These are phyloP conservation scores for Onthophagus sagittarius DNA, from an alignment of 2,888 invertebrate genomes.

Conservation along the genomic window DNA sequence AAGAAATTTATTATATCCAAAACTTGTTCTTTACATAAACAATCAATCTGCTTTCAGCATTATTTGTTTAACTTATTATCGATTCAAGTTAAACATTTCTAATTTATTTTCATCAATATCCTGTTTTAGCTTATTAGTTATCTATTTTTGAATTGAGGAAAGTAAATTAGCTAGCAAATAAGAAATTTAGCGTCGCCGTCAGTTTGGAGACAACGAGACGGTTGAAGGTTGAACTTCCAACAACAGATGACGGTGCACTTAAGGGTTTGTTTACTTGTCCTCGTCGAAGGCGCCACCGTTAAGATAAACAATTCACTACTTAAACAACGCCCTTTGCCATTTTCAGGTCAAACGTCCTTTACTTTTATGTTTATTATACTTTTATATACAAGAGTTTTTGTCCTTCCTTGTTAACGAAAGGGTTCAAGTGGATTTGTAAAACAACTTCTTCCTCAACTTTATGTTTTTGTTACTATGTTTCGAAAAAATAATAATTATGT, in stretches of 20 bases:
- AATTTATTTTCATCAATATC: not conserved
- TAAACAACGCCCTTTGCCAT: conserved; percentile 2
- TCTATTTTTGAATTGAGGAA: not conserved
- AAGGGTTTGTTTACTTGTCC: conserved; percentile 26
- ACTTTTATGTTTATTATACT: not conserved
- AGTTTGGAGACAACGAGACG: not conserved
- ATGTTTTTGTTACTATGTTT: not conserved
- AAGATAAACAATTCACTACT: conserved; percentile 26
- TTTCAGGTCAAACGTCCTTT: not conserved
- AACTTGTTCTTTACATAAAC: too few relatives aligned
- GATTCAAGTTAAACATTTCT: not conserved
- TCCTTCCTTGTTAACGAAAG: not conserved
- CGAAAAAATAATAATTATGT: not conserved
- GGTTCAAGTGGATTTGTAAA: not conserved
- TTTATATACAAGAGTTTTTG: not conserved
- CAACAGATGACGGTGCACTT: conserved; percentile 26
- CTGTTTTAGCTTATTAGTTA: not conserved
- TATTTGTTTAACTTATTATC: not conserved
- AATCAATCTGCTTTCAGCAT: too few relatives aligned
- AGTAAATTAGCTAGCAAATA: not conserved
- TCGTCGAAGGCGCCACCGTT: conserved; percentile 23
- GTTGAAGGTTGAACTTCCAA: not conserved
- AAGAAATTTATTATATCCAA: too few relatives aligned
- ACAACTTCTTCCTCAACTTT: too few relatives aligned
- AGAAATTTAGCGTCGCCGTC: not conserved